A percentile compares a stretch with the other conserved stretches of the same genome.
Evolutionary conservation across 2,113 vertebrate species (phyloP).

Genomic region (Crypturellus undulatus): DNA sequence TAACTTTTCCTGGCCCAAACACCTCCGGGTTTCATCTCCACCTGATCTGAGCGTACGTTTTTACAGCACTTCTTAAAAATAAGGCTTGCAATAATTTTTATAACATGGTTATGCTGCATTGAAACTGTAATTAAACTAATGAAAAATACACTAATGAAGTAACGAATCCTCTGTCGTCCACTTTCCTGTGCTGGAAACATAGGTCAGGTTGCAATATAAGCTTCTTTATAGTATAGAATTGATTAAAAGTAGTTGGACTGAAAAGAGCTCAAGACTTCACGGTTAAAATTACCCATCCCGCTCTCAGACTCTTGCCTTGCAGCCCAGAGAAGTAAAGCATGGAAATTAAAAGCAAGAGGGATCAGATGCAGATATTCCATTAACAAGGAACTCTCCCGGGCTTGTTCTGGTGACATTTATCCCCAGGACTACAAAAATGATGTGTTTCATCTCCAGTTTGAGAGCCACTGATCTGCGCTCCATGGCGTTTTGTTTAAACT

Average conservation of each 20-base stretch:
- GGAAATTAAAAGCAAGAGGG: not conserved
- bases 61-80: not conserved
- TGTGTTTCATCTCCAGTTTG: not conserved
- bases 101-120: not conserved
- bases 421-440: not conserved
- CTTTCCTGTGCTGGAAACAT: not conserved
- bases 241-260: not conserved
- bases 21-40: not conserved
- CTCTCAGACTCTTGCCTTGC: not conserved
- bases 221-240: not conserved
- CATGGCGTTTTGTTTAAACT: not conserved
- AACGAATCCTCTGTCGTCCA: not conserved
- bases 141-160: not conserved
- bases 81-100: not conserved
- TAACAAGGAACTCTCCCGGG: not conserved
- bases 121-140: not conserved
- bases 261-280: not conserved
- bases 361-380: fast-evolving
- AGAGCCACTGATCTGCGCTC: not conserved
- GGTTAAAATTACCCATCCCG: not conserved
- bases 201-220: not conserved
- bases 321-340: not conserved
- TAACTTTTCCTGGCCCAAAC: not conserved
- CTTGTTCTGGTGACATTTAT: not conserved
- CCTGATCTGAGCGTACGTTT: fast-evolving